Percentiles rank a stretch among this genome's conserved stretches.
These are phyloP conservation scores for Diadema setosum DNA, from an alignment of 35 echinoderm and acorn worm genomes.

Conservation along the genomic window DNA sequence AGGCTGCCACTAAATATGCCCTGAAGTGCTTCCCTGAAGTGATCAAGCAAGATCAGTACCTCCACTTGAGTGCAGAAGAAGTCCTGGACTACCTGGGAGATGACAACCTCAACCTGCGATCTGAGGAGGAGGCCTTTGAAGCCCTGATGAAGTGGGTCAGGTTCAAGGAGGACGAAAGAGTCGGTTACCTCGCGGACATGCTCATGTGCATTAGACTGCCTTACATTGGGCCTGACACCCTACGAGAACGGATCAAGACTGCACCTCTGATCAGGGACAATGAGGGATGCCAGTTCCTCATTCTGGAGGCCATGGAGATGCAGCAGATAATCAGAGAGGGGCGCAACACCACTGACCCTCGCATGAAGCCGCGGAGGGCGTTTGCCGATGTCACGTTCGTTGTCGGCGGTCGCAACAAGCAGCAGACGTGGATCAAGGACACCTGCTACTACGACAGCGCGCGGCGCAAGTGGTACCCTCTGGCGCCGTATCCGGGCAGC, in stretches of 20 bases:
- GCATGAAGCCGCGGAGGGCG: constrained; percentile 63
- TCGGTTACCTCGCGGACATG: constrained; percentile 35
- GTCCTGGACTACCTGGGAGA: constrained; percentile 85
- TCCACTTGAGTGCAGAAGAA: constrained; percentile 59
- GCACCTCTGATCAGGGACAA: constrained; percentile 51
- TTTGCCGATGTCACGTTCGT: constrained; percentile 92
- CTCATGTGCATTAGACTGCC: constrained; percentile 67
- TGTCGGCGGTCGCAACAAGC: constrained; percentile 77
- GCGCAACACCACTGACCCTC: constrained; percentile 53
- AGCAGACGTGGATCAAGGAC: constrained; percentile 85
- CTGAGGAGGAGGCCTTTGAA: constrained; percentile 84
- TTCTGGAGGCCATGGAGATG: constrained; percentile 68
- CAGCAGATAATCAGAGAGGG: constrained; percentile 82
- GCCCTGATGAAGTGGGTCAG: constrained; percentile 88
- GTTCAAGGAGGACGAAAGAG: constrained; percentile 55
- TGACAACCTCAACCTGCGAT: constrained; percentile 79
- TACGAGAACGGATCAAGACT: constrained; percentile 45
- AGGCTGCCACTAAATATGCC: constrained; percentile 76
- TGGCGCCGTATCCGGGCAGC: constrained; percentile 62
- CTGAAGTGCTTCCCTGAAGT: constrained; percentile 91
- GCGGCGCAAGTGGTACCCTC: constrained; percentile 79
- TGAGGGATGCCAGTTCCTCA: constrained; percentile 62
- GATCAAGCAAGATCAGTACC: constrained; percentile 70
- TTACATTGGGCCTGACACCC: constrained; percentile 63
- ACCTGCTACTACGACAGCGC: constrained; percentile 85